These are phyloP conservation scores for Scotopteryx bipunctaria DNA, from an alignment of 2,888 invertebrate genomes.

Conservation along the genomic window DNA sequence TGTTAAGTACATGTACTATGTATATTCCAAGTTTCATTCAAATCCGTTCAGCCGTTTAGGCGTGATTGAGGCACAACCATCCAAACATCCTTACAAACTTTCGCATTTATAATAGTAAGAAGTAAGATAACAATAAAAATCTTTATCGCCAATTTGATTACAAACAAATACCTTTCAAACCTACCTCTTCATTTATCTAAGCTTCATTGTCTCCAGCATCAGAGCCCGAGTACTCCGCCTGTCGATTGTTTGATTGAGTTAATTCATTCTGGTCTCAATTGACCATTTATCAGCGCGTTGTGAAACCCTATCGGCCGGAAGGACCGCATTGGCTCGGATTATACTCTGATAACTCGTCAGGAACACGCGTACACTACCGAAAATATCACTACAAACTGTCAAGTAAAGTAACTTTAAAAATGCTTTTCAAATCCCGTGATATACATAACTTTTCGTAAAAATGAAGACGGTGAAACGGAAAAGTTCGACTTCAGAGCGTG, in stretches of 20 bases:
- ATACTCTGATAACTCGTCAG: conserved; percentile 59
- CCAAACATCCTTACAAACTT: too few species aligned
- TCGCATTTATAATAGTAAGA: too few species aligned
- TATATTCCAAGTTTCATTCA: too few species aligned
- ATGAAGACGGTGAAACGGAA: conserved; percentile 44
- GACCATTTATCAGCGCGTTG: conserved; percentile 67
- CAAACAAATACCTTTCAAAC: too few species aligned
- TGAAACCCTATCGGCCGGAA: conserved; percentile 75
- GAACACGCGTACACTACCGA: conserved; percentile 30
- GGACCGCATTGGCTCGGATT: conserved; percentile 68
- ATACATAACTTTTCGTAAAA: conserved; percentile 5
- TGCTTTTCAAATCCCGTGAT: background rate
- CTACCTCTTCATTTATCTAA: too few species aligned
- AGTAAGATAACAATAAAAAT: too few species aligned
- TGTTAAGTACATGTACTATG: too few species aligned
- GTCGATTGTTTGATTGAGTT: conserved; percentile 72
- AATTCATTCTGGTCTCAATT: conserved; percentile 70
- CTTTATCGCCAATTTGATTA: too few species aligned
- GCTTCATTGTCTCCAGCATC: background rate
- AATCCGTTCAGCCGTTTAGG: too few species aligned
- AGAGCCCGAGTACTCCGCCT: conserved; percentile 36
- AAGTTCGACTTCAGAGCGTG: conserved; percentile 41
- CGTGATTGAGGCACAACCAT: too few species aligned
- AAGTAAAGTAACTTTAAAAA: too few species aligned
- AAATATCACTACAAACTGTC: background rate